Base-by-base conservation (phyloP, 2,888 invertebrate genomes). In the Micoletzkya japonica region DNA sequence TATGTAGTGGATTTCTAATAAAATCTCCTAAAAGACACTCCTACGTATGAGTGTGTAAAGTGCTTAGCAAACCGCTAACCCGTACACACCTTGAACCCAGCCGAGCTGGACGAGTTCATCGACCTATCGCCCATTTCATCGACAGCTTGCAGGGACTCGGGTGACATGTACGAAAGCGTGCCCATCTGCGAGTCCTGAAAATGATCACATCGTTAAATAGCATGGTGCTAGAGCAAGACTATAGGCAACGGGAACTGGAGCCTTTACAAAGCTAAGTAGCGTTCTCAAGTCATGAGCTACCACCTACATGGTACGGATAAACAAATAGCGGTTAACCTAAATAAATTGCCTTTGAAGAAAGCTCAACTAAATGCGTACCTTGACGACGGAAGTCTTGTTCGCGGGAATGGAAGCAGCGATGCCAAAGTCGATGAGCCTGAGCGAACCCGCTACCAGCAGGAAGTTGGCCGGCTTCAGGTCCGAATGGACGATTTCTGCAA, bases 381-480 rank as follows among this genome's bases (percentile, higher is more conserved):
- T 93, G 66, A 92, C 90, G 71, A 95, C 92, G 82, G 92, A 93
- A 0, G 95, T 96, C 86, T 72, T 60, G 54, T 96, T 94, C 70
- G 90, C 89, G 79, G 92, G 91, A 77, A 96, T 90, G 66, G 91
- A 91, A 59, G 93, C 92, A 60, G 96, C 93, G 83, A 97, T 95
- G 68, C 96, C 97, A 88, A 97, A 97, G 88, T 97, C 97, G 77
- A 97, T 98, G 71, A 97, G 88, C 88, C 97, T 97, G 70, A 97
- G 87, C 56, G 91, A 90, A 1, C 92, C 93, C 74, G 91, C 90
- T 6, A 93, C 92, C 85, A 94, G 89, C 54, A 97, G 89, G 87
- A 97, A 98, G 87, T 97, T 97, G 0, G 94, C 94, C 0, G 97
- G 97, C 87, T 97, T 97, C 78, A 97, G 87, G 87, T 98, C 97